Evolutionary conservation across 2,888 invertebrate species (phyloP).

Genomic region (Exephanes ischioxanthus): DNA sequence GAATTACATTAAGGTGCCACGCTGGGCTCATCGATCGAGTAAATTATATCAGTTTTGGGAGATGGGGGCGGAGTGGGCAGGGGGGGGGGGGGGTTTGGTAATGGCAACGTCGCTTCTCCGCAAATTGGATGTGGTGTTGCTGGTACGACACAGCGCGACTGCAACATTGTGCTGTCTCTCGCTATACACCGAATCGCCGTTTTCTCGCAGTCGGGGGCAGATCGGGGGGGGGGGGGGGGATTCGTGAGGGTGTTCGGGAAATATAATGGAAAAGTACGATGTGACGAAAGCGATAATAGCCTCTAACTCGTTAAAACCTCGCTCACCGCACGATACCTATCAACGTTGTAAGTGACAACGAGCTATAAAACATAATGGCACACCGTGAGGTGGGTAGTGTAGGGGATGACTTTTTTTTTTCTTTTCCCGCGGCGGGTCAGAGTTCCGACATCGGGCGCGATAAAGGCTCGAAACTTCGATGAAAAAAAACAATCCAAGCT

Average conservation of each 20-base stretch:
- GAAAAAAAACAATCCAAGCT: slow-evolving; percentile 13
- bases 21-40: slow-evolving; percentile 59
- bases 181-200: not conserved
- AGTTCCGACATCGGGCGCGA: not conserved
- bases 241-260: slow-evolving; percentile 6
- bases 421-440: not conserved
- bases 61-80: not conserved
- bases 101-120: slow-evolving; percentile 11
- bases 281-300: slow-evolving; percentile 34
- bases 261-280: slow-evolving; percentile 49
- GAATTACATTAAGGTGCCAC: slow-evolving; percentile 59
- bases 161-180: not conserved
- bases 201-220: not conserved
- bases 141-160: not conserved
- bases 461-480: slow-evolving; percentile 3
- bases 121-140: slow-evolving; percentile 54
- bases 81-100: not conserved
- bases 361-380: slow-evolving; percentile 40
- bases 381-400: slow-evolving; percentile 4
- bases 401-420: not conserved
- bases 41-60: slow-evolving; percentile 62
- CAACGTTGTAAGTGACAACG: slow-evolving; percentile 38
- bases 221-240: not conserved
- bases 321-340: slow-evolving; percentile 24
- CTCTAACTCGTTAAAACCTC: slow-evolving; percentile 18